Evolutionary conservation across 2,113 vertebrate genomes (phyloP).

Genomic region (Cariama cristata): DNA sequence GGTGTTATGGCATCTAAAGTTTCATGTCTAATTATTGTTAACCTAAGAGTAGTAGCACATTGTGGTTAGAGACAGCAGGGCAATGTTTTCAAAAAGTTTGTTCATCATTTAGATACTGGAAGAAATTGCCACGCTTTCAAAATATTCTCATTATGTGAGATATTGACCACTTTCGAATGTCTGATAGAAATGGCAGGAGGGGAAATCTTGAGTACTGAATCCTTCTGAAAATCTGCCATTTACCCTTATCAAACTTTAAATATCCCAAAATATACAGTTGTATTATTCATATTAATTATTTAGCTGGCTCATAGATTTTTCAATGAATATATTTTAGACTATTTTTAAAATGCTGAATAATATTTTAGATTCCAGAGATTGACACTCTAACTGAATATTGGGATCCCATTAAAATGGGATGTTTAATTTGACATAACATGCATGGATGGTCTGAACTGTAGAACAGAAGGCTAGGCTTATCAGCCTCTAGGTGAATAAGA

Average conservation of each 20-base stretch:
- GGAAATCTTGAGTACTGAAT: not conserved
- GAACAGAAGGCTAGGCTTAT: not conserved
- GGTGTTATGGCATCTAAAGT: not conserved
- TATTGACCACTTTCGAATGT: not conserved
- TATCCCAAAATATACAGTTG: rapidly evolving
- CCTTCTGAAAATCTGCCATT: not conserved
- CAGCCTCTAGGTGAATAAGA: not conserved
- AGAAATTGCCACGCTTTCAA: not conserved
- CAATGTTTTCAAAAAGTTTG: not conserved
- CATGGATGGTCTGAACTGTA: not conserved
- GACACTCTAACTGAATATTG: not conserved
- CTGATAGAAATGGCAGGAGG: not conserved
- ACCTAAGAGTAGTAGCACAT: not conserved
- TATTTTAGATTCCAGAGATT: not conserved
- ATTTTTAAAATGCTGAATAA: not conserved
- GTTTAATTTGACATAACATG: not conserved
- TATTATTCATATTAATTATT: not conserved
- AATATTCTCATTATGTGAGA: not conserved
- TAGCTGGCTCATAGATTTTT: not conserved
- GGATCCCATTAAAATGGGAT: not conserved
- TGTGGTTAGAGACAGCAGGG: not conserved
- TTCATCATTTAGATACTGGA: not conserved
- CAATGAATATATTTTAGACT: not conserved
- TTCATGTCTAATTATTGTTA: not conserved
- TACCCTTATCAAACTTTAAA: not conserved